Base-by-base conservation (phyloP, 2,888 invertebrate genomes). In the Xestia rhomboidea region DNA sequence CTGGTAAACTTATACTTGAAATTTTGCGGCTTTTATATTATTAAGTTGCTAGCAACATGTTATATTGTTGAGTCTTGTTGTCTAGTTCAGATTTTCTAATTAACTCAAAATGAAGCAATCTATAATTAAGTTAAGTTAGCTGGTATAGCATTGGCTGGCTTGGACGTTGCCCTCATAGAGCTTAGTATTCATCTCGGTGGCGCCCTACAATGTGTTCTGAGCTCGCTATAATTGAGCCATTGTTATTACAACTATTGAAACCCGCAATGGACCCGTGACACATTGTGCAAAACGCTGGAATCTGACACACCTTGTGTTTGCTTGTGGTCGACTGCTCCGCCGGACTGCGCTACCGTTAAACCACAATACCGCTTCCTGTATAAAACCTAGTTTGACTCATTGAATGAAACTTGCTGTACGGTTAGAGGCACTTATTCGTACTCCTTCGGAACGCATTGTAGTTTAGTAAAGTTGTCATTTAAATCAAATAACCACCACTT, bases 361-460 rank as follows among this genome's bases (percentile, higher is more conserved):
- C 66, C 57, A 76, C 66, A 51, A 54, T 38, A 76, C 73, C 41
- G 24, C 49, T 81, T 72, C 60, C 60, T 77, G 30, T 41, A 27
- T n/a, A 13, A 30, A 72, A 41, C 15, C n/a, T 64, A 41, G 41
- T 64, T 64, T n/a, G 64, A 41, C n/a, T 41, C 64, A 41, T 27
- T 10, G 64, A 34, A 11, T 62, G 62, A 62, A 34, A 21, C 5
- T 60, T 60, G 15, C 13, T 60, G 62, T 4, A 30, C 30, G 21
- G 4, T 11, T 62, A 62, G 30, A 62, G 21, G 34, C 21, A 5
- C 34, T 62, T n/a, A n/a, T n/a, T 10, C 21, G 10, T 10, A 5
- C 10, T 62, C 21, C 34, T 34, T 21, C 30, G 21, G 21, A 62
- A 62, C 34, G 21, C 30, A 34, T 11, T 34, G 21, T 21, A 34